phyloP scores from a whole-genome alignment of 2,797 vertebrate genomes.

The Acanthurus tractus region DNA sequence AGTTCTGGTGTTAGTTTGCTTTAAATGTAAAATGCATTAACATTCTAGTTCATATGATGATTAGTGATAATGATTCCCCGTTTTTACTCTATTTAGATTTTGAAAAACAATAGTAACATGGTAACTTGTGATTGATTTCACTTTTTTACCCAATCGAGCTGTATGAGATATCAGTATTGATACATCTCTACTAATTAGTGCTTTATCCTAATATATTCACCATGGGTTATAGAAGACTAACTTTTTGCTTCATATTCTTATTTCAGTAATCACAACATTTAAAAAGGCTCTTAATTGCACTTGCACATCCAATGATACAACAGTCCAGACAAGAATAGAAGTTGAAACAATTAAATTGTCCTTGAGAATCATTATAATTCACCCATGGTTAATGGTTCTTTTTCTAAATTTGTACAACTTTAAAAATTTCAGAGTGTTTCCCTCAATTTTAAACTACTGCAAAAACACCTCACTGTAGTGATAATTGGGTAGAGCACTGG shows the following conservation, averaged over 20 bases:
- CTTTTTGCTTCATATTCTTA: background rate
- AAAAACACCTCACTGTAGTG: background rate
- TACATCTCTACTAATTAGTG: background rate
- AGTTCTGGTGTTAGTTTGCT: background rate
- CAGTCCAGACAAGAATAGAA: background rate
- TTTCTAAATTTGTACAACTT: background rate
- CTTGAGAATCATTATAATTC: background rate
- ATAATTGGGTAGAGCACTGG: constrained; percentile 51
- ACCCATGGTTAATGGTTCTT: no score
- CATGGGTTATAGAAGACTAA: background rate
- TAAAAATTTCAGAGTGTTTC: background rate
- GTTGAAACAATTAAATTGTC: background rate
- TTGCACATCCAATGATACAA: background rate
- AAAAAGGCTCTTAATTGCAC: background rate
- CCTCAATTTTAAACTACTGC: constrained; percentile 14
- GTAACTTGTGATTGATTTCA: no score
- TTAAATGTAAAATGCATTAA: background rate
- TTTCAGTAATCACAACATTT: background rate
- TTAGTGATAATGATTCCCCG: background rate
- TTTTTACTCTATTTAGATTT: background rate
- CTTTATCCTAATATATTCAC: background rate
- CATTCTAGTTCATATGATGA: background rate
- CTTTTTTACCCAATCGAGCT: no score
- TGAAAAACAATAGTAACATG: background rate
- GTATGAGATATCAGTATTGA: no score